These are phyloP conservation scores for Sphinx pinastri DNA, from an alignment of 2,888 invertebrate genomes.

Conservation along the genomic window DNA sequence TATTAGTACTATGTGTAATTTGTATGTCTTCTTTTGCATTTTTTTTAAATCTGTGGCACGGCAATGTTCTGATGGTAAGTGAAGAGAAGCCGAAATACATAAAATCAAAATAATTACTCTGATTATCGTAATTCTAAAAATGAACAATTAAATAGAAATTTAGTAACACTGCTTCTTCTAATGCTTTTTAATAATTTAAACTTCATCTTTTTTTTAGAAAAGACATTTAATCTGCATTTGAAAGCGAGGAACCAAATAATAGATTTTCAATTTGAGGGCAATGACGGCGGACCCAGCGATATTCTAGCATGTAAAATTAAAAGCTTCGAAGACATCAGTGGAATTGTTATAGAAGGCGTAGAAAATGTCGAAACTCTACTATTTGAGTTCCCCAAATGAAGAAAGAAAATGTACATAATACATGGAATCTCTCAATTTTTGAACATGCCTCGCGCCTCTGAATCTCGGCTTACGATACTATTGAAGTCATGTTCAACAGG, in stretches of 20 bases:
- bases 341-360: constrained; percentile 44
- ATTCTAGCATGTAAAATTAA: constrained; percentile 34
- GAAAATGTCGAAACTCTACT: constrained; percentile 35
- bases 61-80: no score
- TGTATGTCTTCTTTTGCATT: no score
- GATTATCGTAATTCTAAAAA: no score
- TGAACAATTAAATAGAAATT: no score
- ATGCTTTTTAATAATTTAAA: background rate
- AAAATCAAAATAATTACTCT: no score
- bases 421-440: background rate
- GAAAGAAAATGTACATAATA: background rate
- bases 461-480: background rate
- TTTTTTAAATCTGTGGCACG: no score
- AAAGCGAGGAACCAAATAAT: constrained; percentile 29
- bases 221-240: constrained; percentile 20
- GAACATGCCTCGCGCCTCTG: background rate
- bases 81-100: no score
- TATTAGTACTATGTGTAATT: no score
- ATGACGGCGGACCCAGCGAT: constrained; percentile 19
- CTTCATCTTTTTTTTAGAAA: constrained; percentile 3
- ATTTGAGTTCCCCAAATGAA: constrained; percentile 35
- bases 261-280: constrained; percentile 33
- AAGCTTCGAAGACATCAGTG: constrained; percentile 35
- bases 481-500: background rate
- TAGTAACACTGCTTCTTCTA: no score